These are phyloP conservation scores for Gambusia affinis DNA, from an alignment of 2,113 vertebrate genomes.

Conservation along the genomic window DNA sequence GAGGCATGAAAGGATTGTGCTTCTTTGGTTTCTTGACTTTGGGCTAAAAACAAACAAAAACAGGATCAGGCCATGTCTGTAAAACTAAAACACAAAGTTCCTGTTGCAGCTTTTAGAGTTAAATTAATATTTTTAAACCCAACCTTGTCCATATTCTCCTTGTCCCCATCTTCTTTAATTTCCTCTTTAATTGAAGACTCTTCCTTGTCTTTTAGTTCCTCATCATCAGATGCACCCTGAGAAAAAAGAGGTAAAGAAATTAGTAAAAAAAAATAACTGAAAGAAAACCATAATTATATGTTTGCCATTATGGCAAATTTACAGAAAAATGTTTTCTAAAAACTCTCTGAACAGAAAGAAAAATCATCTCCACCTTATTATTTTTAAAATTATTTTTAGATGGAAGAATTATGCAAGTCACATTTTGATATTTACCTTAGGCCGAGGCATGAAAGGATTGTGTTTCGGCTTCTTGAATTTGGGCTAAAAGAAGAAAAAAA, in stretches of 20 bases:
- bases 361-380: no score
- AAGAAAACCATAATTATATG: no score
- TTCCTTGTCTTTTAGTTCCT: slow-evolving; percentile 38
- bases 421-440: slow-evolving; percentile 54
- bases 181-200: slow-evolving; percentile 34
- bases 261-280: no score
- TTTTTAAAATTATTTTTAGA: no score
- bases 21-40: slow-evolving; percentile 60
- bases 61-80: not conserved
- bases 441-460: slow-evolving; percentile 69
- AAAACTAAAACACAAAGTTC: not conserved
- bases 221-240: slow-evolving; percentile 56
- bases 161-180: slow-evolving; percentile 31
- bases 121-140: not conserved
- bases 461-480: slow-evolving; percentile 57
- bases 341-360: no score
- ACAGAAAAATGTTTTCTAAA: no score
- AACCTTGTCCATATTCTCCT: slow-evolving; percentile 40
- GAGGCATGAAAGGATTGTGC: slow-evolving; percentile 71
- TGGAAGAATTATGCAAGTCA: no score
- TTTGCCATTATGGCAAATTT: no score
- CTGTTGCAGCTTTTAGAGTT: not conserved
- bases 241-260: no score
- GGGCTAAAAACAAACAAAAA: slow-evolving; percentile 35
- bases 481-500: slow-evolving; percentile 39